Evolutionary conservation across 2,113 vertebrate genomes (phyloP).

Genomic region (Scartelaos histophorus): DNA sequence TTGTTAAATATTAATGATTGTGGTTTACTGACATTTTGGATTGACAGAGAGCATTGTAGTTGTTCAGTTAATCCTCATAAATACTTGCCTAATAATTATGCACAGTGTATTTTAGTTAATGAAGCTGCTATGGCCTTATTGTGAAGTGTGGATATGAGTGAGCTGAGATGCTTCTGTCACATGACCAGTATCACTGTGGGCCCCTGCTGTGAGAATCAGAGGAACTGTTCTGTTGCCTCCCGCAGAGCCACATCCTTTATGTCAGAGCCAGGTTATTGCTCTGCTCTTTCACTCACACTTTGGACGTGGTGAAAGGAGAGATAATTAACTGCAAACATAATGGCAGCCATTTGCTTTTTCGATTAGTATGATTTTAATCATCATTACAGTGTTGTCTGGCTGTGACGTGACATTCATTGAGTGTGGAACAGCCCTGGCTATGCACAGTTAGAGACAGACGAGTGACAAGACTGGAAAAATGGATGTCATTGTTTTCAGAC

Average conservation of each 20-base stretch:
- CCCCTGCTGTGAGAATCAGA: conserved; percentile 41
- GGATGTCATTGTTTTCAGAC: background rate
- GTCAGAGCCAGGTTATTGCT: conserved; percentile 48
- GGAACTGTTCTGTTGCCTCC: conserved; percentile 34
- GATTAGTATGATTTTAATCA: conserved; percentile 66
- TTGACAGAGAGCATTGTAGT: no score
- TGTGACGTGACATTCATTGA: conserved; percentile 61
- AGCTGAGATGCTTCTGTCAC: conserved; percentile 3
- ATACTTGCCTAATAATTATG: no score
- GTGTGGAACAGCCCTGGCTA: conserved; percentile 30
- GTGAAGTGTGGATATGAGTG: background rate
- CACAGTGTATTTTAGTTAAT: background rate
- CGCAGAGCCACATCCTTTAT: conserved; percentile 8
- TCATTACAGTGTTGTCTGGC: conserved; percentile 65
- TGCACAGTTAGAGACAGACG: background rate
- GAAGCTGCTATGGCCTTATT: background rate
- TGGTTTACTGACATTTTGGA: no score
- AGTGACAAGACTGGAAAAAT: background rate
- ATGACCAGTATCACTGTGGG: conserved; percentile 2
- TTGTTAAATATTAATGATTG: no score
- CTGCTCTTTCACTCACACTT: conserved; percentile 42
- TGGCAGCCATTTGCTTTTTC: conserved; percentile 52
- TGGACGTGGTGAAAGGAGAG: conserved; percentile 31
- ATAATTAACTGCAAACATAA: conserved; percentile 70
- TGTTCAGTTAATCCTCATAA: no score